Evolutionary conservation across 2,113 vertebrate species (phyloP), one percentile per base, ranked within the genome.

Genomic region (Corythoichthys intestinalis): DNA sequence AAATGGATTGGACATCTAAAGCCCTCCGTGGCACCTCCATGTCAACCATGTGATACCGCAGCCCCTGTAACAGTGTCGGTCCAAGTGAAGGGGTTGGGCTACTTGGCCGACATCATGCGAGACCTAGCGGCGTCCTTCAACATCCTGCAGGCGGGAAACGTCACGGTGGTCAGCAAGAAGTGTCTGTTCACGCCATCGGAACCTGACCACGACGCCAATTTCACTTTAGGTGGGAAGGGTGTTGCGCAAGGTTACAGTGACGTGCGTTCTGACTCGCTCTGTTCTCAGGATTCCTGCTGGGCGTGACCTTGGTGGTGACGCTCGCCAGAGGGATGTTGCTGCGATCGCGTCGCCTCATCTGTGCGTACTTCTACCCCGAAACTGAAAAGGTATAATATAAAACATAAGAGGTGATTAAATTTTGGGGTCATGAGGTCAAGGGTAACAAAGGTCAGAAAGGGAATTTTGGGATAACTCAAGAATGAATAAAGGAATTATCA

Each of bases 51-150:
- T 47, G 1, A 38, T 6, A 38, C 39, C 0, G 13, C 86, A 97
- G 95, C 94, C 0, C 96, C 96, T 0, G 70, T 74, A 2, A 6
- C 76, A 0, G 6, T 95, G 47, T 81, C 66, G 0, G 2, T 97
- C 49, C 85, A 39, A 0, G 91, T 98, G 59, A 87, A 91, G 0
- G 95, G 96, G 0, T 87, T 83, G 0, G 96, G 96, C 38, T 95
- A 93, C 8, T 67, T 92, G 0, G 91, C 94, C 0, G 91, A 92
- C 59, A 93, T 98, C 81, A 97, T 88, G 78, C 91, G 85, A 0
- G 94, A 96, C 67, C 41, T 98, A 79, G 91, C 91, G 15, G 82
- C 93, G 0, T 90, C 95, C 0, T 97, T 98, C 0, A 83, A 92
- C 0, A 0, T 78, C 4, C 87, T 98, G 38, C 95, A 98, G 82